Percentiles rank a stretch among this genome's conserved stretches.
Evolutionary conservation across 2,797 vertebrate species (phyloP).

Genomic region (Psittacula derbiana): DNA sequence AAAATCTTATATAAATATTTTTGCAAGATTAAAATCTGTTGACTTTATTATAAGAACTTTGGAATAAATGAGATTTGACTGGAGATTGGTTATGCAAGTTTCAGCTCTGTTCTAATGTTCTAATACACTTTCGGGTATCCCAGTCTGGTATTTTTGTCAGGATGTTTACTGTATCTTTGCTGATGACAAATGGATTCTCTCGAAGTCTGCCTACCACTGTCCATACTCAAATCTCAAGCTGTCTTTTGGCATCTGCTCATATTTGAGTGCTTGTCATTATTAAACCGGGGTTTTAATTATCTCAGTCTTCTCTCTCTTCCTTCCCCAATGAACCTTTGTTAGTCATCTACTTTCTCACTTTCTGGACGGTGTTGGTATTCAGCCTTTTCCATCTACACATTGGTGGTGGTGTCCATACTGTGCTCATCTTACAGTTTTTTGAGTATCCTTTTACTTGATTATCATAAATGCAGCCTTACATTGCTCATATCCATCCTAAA

Average conservation of each 20-base stretch:
- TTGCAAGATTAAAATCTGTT: neutral
- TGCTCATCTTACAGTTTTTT: neutral
- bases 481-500: neutral
- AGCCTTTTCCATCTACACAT: neutral
- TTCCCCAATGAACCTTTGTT: neutral
- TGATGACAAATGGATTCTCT: neutral
- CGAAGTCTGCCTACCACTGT: neutral
- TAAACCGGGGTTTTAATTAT: neutral
- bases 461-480: neutral
- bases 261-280: neutral
- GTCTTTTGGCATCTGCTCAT: neutral
- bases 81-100: neutral
- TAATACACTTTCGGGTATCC: neutral
- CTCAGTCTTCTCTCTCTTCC: neutral
- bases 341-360: neutral
- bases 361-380: neutral
- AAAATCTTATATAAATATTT: neutral
- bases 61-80: neutral
- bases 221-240: neutral
- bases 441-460: neutral
- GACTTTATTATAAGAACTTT: neutral
- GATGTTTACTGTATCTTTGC: neutral
- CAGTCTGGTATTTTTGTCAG: neutral
- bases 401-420: neutral
- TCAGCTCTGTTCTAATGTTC: neutral